A percentile compares a stretch with the other conserved stretches of the same genome.
Conservation (phyloP, 2,113 vertebrate genomes). For the Daphoenositta chrysoptera region DNA sequence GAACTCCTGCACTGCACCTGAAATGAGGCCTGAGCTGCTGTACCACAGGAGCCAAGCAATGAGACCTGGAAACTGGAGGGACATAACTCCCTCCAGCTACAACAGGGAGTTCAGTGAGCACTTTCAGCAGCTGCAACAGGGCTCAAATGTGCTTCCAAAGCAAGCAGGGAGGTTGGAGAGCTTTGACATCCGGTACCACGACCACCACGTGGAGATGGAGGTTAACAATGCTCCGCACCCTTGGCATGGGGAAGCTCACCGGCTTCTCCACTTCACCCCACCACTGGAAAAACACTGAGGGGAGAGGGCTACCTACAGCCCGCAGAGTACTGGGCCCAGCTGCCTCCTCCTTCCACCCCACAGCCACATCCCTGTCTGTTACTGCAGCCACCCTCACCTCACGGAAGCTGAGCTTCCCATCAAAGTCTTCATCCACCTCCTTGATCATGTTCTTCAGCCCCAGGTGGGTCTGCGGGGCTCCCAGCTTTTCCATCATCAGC, state of each 20-base stretch:
- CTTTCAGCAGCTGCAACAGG: not conserved
- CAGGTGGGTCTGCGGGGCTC: slow-evolving; percentile 77
- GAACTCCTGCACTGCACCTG: not conserved
- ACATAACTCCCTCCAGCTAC: not conserved
- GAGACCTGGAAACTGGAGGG: not conserved
- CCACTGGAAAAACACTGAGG: not conserved
- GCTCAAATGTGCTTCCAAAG: not conserved
- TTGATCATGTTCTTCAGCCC: slow-evolving; percentile 80
- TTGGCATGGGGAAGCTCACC: not conserved
- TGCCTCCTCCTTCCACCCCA: not conserved
- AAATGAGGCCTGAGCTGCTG: not conserved
- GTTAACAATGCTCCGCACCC: not conserved
- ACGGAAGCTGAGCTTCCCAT: slow-evolving; percentile 76
- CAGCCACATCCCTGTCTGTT: not conserved
- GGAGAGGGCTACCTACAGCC: not conserved
- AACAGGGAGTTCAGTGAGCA: not conserved
- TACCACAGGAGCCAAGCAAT: not conserved
- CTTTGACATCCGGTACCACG: not conserved
- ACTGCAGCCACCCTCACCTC: slow-evolving; percentile 58
- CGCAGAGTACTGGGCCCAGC: not conserved
- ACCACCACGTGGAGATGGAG: accelerated
- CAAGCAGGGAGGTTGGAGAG: not conserved
- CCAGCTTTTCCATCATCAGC: slow-evolving; percentile 81
- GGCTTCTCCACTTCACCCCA: not conserved
- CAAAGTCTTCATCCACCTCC: slow-evolving; percentile 80